Evolutionary conservation across 92 coral and sea anemone genomes (phyloP).

Genomic region (Palythoa caribaeorum): DNA sequence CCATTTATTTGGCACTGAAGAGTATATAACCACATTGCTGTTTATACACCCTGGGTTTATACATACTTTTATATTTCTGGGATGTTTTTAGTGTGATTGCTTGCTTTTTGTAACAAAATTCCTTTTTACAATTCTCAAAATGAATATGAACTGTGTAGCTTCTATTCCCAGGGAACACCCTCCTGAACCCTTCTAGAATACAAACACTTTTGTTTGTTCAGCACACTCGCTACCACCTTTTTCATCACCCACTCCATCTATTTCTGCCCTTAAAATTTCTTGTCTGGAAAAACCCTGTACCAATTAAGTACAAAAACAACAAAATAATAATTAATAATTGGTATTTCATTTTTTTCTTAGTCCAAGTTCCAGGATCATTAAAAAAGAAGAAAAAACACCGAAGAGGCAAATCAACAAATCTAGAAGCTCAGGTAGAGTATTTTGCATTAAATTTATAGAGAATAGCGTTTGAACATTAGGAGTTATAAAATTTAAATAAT

Average conservation of each 20-base stretch:
- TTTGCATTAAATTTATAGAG: neutral
- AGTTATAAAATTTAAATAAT: neutral
- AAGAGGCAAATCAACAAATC: conserved; percentile 78
- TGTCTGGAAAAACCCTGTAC: neutral
- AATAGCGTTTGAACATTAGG: neutral
- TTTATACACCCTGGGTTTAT: too few species aligned
- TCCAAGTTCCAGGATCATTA: conserved; percentile 56
- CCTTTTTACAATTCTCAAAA: too few species aligned
- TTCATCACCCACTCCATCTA: neutral
- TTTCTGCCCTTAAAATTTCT: neutral
- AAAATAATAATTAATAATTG: neutral
- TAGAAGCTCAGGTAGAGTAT: conserved; percentile 72
- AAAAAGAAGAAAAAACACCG: conserved; percentile 90
- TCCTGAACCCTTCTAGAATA: too few species aligned
- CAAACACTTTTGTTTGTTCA: too few species aligned
- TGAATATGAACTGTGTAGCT: too few species aligned
- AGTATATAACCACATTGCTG: too few species aligned
- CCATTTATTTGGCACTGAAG: too few species aligned
- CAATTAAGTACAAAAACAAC: neutral
- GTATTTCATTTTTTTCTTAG: neutral
- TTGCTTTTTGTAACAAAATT: too few species aligned
- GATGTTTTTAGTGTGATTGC: too few species aligned
- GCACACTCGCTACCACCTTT: too few species aligned
- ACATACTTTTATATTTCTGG: too few species aligned
- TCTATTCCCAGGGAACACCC: too few species aligned